phyloP scores from a whole-genome alignment of 2,113 vertebrate genomes.

The Urocynchramus pylzowi region DNA sequence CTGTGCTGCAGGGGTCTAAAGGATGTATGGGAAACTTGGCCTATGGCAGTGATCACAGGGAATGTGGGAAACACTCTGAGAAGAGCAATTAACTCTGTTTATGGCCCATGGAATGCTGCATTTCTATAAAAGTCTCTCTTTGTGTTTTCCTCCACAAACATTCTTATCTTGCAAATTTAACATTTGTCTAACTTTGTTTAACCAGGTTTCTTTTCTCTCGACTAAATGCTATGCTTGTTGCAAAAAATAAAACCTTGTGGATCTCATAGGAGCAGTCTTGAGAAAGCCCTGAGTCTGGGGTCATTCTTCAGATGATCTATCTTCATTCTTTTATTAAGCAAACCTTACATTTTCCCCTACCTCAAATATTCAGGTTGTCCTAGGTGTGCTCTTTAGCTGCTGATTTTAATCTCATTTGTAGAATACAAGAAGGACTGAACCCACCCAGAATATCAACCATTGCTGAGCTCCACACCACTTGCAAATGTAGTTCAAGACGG shows the following conservation, averaged over 20 bases:
- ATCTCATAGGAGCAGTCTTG: not conserved
- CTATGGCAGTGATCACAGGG: rapidly evolving
- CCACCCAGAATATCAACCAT: not conserved
- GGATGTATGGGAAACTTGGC: not conserved
- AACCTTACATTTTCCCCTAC: not conserved
- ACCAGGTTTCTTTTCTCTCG: not conserved
- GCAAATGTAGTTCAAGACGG: not conserved
- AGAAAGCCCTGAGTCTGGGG: not conserved
- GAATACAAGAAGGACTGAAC: not conserved
- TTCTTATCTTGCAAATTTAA: not conserved
- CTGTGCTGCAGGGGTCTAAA: not conserved
- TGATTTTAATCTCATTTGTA: not conserved
- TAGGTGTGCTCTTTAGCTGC: not conserved
- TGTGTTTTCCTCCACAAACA: not conserved
- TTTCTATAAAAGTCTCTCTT: not conserved
- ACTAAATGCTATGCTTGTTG: not conserved
- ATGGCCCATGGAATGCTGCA: not conserved
- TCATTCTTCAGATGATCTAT: not conserved
- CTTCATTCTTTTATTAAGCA: not conserved
- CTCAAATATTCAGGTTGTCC: not conserved
- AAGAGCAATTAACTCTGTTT: not conserved
- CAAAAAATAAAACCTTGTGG: not conserved
- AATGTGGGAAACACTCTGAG: not conserved
- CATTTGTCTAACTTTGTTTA: not conserved
- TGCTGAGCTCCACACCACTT: not conserved